Evolutionary conservation across 2,888 invertebrate species (phyloP).

Genomic region (Synergus itoensis): DNA sequence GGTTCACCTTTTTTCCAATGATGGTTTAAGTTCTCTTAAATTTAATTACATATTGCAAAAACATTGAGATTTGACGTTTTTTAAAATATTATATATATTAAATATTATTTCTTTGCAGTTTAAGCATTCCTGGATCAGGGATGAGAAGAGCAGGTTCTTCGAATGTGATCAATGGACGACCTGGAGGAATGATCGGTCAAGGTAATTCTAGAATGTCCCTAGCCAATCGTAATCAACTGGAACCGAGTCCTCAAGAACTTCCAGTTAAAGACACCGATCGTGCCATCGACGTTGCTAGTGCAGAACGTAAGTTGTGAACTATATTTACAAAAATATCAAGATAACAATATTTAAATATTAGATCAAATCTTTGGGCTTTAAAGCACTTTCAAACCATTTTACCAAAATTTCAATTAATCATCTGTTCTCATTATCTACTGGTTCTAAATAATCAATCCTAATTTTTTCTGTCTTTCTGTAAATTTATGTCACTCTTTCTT

Average conservation of each 20-base stretch:
- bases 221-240: constrained; percentile 70
- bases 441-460: neutral
- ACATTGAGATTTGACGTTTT: neutral
- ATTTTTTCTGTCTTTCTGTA: neutral
- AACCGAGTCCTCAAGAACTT: constrained; percentile 76
- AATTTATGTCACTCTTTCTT: neutral
- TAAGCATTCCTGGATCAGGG: constrained; percentile 65
- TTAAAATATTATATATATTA: too few relatives aligned
- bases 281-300: constrained; percentile 78
- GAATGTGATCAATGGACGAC: constrained; percentile 69
- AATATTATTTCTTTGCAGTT: constrained; percentile 53
- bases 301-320: constrained; percentile 77
- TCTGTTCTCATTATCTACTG: neutral
- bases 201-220: constrained; percentile 64
- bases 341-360: neutral
- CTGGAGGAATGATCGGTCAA: constrained; percentile 62
- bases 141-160: constrained; percentile 71
- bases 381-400: neutral
- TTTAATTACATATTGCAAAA: too few relatives aligned
- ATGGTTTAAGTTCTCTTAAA: too few relatives aligned
- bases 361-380: neutral
- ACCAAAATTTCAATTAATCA: neutral
- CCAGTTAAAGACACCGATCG: constrained; percentile 77
- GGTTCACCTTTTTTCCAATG: too few relatives aligned
- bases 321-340: neutral